A percentile compares a stretch with the other conserved stretches of the same genome.
Evolutionary conservation across 2,113 vertebrate species (phyloP).

Genomic region (Pollimyrus isidori): DNA sequence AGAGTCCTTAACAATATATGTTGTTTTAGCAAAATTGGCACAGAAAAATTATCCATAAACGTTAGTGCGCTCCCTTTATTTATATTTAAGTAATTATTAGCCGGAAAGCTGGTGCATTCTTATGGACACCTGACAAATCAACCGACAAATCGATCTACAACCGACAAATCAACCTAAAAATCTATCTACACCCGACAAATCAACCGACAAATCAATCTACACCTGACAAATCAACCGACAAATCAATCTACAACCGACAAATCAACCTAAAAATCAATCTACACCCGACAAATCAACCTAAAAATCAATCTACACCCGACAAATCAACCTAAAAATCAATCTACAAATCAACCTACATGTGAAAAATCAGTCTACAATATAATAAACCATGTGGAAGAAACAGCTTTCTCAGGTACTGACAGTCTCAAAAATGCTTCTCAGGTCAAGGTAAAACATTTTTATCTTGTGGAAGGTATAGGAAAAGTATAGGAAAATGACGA

Average conservation of each 20-base stretch:
- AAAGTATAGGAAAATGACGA: background rate
- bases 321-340: no score
- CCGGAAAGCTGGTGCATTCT: constrained; percentile 20
- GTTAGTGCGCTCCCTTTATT: background rate
- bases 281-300: constrained; percentile 1
- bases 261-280: background rate
- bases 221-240: background rate
- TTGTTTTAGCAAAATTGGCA: background rate
- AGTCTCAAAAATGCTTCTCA: background rate
- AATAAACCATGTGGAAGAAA: background rate
- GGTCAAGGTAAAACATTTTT: background rate
- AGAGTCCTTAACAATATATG: background rate
- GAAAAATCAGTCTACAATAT: background rate
- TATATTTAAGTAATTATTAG: constrained; percentile 15
- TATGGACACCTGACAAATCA: constrained; percentile 9
- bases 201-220: background rate
- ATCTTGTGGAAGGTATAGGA: background rate
- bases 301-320: background rate
- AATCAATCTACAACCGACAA: background rate
- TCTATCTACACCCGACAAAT: background rate
- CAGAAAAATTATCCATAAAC: background rate
- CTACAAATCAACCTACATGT: background rate
- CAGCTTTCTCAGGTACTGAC: background rate
- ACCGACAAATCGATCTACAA: background rate
- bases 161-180: background rate